These are phyloP conservation scores for Phyllotis vaccarum DNA, from an alignment of 2,797 vertebrate genomes.

Conservation along the genomic window DNA sequence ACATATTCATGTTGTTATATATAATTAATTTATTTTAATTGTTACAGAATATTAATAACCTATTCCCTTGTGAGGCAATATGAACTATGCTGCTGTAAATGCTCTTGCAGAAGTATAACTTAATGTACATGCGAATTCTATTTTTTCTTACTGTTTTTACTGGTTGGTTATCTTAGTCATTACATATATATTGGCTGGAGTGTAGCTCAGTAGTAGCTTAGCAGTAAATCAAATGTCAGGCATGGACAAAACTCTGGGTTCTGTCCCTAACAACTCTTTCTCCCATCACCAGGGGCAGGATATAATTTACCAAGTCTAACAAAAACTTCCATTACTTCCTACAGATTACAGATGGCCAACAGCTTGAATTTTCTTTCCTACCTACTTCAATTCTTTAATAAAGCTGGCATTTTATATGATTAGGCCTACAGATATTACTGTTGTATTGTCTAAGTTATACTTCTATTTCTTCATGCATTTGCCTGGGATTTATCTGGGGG, in stretches of 20 bases:
- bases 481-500: not conserved
- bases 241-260: not conserved
- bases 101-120: not conserved
- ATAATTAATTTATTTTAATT: not conserved
- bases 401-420: not conserved
- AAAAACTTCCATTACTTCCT: not conserved
- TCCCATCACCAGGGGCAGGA: not conserved
- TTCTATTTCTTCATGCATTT: not conserved
- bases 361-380: slow-evolving; percentile 2
- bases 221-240: not conserved
- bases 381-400: not conserved
- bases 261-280: not conserved
- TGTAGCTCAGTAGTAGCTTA: not conserved
- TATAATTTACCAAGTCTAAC: not conserved
- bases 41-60: not conserved
- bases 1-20: not conserved
- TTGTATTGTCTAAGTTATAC: not conserved
- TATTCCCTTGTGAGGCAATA: not conserved
- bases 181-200: not conserved
- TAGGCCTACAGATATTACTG: not conserved
- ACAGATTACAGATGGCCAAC: not conserved
- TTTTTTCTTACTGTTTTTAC: slow-evolving; percentile 19
- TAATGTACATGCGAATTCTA: not conserved
- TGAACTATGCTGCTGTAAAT: not conserved
- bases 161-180: slow-evolving; percentile 33